phyloP scores from a whole-genome alignment of 1,140 invertebrate genomes.

The Holcopasites calliopsidis region DNA sequence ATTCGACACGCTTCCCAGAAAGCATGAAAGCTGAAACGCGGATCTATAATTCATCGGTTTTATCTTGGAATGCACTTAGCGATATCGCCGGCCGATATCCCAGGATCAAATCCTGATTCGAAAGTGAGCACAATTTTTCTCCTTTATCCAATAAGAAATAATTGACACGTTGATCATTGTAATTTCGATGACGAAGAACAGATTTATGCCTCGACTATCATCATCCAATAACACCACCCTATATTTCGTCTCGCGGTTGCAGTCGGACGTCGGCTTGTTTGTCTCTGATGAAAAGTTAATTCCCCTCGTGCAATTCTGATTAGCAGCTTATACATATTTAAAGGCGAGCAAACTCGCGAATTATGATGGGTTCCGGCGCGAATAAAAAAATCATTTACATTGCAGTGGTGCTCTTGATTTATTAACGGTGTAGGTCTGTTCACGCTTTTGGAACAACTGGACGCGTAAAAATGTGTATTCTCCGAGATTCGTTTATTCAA shows the following conservation, averaged over 20 bases:
- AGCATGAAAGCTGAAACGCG: neutral
- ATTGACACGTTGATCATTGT: no score
- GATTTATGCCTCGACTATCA: no score
- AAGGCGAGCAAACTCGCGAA: neutral
- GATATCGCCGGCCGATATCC: neutral
- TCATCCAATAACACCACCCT: no score
- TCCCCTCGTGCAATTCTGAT: neutral
- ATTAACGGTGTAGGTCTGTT: slow-evolving; percentile 10
- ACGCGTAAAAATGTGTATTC: neutral
- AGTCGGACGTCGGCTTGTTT: neutral
- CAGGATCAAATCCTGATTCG: no score
- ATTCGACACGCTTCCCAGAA: slow-evolving; percentile 21
- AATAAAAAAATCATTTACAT: slow-evolving; percentile 42
- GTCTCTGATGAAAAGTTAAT: slow-evolving; percentile 24
- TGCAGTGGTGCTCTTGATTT: slow-evolving; percentile 23
- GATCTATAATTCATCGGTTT: neutral
- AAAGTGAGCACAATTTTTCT: no score
- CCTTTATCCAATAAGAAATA: no score
- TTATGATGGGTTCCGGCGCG: slow-evolving; percentile 16
- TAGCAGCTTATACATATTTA: slow-evolving; percentile 31
- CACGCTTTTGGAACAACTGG: neutral
- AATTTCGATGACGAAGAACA: neutral
- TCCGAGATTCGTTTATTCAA: neutral
- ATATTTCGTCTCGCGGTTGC: neutral
- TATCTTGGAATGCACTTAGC: neutral